phyloP scores from a whole-genome alignment of 2,888 invertebrate species.

The Idaea biselata region DNA sequence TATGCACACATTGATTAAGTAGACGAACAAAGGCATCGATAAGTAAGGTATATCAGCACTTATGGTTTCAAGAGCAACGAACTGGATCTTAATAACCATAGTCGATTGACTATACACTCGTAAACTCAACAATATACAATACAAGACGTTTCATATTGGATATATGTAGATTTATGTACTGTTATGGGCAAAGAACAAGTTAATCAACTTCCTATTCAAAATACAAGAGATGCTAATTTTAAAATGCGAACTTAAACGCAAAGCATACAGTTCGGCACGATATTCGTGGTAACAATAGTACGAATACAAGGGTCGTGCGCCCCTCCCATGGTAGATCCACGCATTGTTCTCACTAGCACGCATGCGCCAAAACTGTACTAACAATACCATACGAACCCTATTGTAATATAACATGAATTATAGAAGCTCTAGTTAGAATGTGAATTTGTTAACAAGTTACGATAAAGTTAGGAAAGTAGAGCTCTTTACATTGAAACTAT shows the following conservation, averaged over 20 bases:
- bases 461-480: neutral
- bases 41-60: slow-evolving; percentile 17
- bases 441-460: too few relatives aligned
- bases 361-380: slow-evolving; percentile 41
- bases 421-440: neutral
- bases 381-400: slow-evolving; percentile 41
- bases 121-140: neutral
- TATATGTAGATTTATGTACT: too few relatives aligned
- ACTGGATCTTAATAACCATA: neutral
- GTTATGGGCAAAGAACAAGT: neutral
- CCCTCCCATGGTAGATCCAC: slow-evolving; percentile 37
- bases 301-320: slow-evolving; percentile 49
- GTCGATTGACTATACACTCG: neutral
- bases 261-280: slow-evolving; percentile 28
- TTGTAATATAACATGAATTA: slow-evolving; percentile 20
- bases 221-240: slow-evolving; percentile 19
- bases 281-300: slow-evolving; percentile 35
- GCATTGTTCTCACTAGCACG: slow-evolving; percentile 44
- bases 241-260: slow-evolving; percentile 32
- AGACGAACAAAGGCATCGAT: slow-evolving; percentile 31
- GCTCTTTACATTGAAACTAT: neutral
- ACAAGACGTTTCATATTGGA: neutral
- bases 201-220: neutral
- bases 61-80: neutral
- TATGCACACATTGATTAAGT: slow-evolving; percentile 30